Percentiles rank a stretch among this genome's conserved stretches.
These are phyloP conservation scores for Plotosus lineatus DNA, from an alignment of 2,113 vertebrate species.

Conservation along the genomic window DNA sequence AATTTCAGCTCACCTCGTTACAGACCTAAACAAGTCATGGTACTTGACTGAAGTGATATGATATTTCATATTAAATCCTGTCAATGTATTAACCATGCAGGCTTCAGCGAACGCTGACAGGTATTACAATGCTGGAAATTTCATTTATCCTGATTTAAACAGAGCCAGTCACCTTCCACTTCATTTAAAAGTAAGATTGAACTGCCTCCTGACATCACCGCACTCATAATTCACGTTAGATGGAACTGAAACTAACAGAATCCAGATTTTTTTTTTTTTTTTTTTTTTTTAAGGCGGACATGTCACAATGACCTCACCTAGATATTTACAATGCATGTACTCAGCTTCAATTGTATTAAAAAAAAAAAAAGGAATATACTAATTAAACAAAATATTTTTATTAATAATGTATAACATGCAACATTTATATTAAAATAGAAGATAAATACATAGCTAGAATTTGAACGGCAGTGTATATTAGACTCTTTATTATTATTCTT, in stretches of 20 bases:
- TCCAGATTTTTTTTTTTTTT: conserved; percentile 29
- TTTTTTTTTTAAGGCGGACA: neutral
- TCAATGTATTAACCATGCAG: conserved; percentile 26
- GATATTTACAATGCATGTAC: conserved; percentile 61
- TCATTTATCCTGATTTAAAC: conserved; percentile 32
- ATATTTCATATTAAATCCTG: conserved; percentile 22
- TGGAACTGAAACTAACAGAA: conserved; percentile 34
- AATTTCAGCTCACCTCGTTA: neutral
- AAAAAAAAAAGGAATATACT: conserved; percentile 19
- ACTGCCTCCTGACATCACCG: conserved; percentile 26
- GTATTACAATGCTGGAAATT: conserved; percentile 13
- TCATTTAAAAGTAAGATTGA: conserved; percentile 37
- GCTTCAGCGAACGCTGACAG: conserved; percentile 24
- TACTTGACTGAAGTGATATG: neutral
- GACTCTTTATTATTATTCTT: conserved; percentile 75
- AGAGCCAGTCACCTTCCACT: conserved; percentile 30
- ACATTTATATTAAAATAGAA: conserved; percentile 31
- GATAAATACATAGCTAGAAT: conserved; percentile 51
- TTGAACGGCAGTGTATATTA: conserved; percentile 63
- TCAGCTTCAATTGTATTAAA: conserved; percentile 60
- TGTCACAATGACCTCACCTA: conserved; percentile 20
- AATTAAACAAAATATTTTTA: neutral
- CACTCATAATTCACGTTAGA: conserved; percentile 23
- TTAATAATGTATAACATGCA: conserved; percentile 39
- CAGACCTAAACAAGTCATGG: neutral